Evolutionary conservation across 2,888 invertebrate species (phyloP).

Genomic region (Aphrophora alni): DNA sequence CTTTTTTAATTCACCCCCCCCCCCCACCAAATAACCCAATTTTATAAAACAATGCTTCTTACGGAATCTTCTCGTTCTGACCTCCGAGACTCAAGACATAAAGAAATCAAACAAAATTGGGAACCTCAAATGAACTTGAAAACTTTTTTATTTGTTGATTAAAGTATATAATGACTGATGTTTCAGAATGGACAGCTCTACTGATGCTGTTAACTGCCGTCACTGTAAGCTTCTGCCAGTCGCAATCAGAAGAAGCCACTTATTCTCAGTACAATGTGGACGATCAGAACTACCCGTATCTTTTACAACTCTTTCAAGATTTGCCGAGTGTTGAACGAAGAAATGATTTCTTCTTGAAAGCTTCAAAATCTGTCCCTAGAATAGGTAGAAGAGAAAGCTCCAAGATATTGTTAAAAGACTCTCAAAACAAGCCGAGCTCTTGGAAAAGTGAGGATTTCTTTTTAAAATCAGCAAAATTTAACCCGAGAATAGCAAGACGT

Average conservation of each 20-base stretch:
- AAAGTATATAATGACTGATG: too few relatives aligned
- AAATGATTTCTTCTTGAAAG: slow-evolving; percentile 48
- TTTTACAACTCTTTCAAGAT: slow-evolving; percentile 1
- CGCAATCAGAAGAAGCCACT: not conserved
- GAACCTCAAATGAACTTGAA: too few relatives aligned
- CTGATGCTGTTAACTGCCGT: not conserved
- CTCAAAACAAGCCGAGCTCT: not conserved
- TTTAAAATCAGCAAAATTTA: slow-evolving; percentile 47
- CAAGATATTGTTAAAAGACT: not conserved
- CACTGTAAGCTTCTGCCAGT: not conserved
- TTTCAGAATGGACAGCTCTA: not conserved
- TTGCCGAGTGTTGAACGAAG: slow-evolving; percentile 34
- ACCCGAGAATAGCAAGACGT: slow-evolving; percentile 41
- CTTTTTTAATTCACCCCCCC: too few relatives aligned
- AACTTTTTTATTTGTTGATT: too few relatives aligned
- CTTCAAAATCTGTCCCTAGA: slow-evolving; percentile 48
- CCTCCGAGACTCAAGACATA: too few relatives aligned
- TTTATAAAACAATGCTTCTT: too few relatives aligned
- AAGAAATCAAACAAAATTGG: too few relatives aligned
- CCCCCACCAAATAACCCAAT: too few relatives aligned
- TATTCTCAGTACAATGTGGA: not conserved
- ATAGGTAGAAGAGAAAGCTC: slow-evolving; percentile 40
- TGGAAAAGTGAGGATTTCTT: slow-evolving; percentile 43
- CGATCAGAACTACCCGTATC: not conserved
- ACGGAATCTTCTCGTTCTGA: too few relatives aligned